A percentile compares a stretch with the other conserved stretches of the same genome.
Conservation (phyloP, 2,888 invertebrate genomes). For the Pammene aurita region DNA sequence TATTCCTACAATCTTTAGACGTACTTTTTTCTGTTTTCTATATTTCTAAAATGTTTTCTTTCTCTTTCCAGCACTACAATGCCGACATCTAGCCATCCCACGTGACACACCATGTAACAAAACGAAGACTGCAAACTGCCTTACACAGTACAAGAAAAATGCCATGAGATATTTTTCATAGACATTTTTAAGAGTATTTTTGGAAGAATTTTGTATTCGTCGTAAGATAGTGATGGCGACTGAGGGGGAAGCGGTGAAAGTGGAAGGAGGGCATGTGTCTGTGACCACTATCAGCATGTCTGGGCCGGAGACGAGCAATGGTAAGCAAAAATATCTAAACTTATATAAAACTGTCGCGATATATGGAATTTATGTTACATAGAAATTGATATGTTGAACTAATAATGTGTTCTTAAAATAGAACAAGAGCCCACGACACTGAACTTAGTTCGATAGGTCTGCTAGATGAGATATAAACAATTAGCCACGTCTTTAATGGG, state of each 20-base stretch:
- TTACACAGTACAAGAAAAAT: slow-evolving; percentile 52
- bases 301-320: slow-evolving; percentile 83
- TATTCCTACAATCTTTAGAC: too few species aligned
- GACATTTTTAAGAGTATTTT: slow-evolving; percentile 44
- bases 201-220: slow-evolving; percentile 53
- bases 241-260: slow-evolving; percentile 77
- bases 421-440: too few species aligned
- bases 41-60: not conserved
- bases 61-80: slow-evolving; percentile 28
- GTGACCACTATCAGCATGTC: slow-evolving; percentile 91
- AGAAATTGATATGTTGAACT: too few species aligned
- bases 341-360: too few species aligned
- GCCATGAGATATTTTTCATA: slow-evolving; percentile 57
- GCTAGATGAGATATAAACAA: too few species aligned
- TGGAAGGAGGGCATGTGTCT: slow-evolving; percentile 86
- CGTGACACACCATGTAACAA: slow-evolving; percentile 16
- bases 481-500: too few species aligned
- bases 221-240: slow-evolving; percentile 71
- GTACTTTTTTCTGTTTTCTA: not conserved
- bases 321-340: slow-evolving; percentile 55
- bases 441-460: too few species aligned
- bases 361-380: too few species aligned
- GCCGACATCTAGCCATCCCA: slow-evolving; percentile 1
- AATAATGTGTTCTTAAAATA: too few species aligned
- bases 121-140: slow-evolving; percentile 74